Conservation (phyloP, 2,888 invertebrate genomes). For the Platycnemis pennipes region DNA sequence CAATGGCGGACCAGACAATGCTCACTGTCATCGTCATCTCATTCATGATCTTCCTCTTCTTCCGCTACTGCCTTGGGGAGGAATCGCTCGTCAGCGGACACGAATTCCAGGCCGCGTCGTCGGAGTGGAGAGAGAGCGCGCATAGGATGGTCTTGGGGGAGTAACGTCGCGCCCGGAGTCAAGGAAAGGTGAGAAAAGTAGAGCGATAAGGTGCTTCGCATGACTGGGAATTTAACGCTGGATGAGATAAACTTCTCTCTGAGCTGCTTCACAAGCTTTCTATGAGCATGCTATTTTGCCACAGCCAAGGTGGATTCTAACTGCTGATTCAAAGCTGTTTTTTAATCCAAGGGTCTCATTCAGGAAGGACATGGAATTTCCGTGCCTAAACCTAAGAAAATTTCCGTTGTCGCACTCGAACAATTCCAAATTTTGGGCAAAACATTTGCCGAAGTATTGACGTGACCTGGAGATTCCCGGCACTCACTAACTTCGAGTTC, state of each 20-base stretch:
- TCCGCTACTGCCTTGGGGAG: conserved; percentile 54
- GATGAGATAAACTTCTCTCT: background rate
- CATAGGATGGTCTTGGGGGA: conserved; percentile 50
- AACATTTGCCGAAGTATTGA: too few species aligned
- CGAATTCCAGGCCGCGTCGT: background rate
- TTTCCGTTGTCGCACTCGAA: too few species aligned
- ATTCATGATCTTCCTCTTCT: conserved; percentile 54
- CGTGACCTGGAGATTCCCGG: too few species aligned
- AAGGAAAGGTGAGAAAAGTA: conserved; percentile 43
- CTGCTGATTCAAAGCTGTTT: too few species aligned
- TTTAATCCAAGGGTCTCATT: too few species aligned
- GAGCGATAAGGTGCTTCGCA: background rate
- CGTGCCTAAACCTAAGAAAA: too few species aligned
- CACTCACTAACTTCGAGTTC: too few species aligned
- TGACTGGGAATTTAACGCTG: background rate
- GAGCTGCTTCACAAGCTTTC: too few species aligned
- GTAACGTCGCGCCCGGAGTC: background rate
- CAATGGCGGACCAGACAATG: conserved; percentile 62
- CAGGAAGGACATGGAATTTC: too few species aligned
- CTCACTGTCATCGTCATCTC: conserved; percentile 60
- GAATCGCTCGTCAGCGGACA: background rate
- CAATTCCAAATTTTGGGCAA: too few species aligned
- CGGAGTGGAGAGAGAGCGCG: background rate
- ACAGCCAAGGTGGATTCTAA: too few species aligned
- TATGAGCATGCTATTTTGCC: too few species aligned